A percentile compares a stretch with the other conserved stretches of the same genome.
Evolutionary conservation across 2,888 invertebrate genomes (phyloP).

Genomic region (Auanema sp.): DNA sequence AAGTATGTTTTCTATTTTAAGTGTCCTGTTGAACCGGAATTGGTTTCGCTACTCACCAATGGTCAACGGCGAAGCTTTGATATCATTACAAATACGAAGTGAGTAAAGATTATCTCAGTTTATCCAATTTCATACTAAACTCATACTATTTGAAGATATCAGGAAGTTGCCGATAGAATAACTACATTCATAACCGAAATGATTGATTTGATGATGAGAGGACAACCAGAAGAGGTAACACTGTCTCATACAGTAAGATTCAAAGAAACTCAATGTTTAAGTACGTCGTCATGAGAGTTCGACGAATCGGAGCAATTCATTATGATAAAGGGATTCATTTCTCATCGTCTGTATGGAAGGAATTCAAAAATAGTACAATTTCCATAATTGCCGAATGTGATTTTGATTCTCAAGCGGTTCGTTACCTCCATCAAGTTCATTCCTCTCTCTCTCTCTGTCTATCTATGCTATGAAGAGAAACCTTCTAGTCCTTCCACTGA

Average conservation of each 20-base stretch:
- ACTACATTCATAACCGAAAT: slow-evolving; percentile 50
- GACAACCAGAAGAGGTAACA: slow-evolving; percentile 45
- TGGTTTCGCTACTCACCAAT: slow-evolving; percentile 29
- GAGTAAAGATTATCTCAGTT: background rate
- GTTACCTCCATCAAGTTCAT: background rate
- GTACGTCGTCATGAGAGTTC: slow-evolving; percentile 48
- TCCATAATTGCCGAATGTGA: slow-evolving; percentile 35
- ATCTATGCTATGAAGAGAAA: too few relatives aligned
- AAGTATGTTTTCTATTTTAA: background rate
- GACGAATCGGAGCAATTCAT: slow-evolving; percentile 53
- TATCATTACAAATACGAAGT: slow-evolving; percentile 36
- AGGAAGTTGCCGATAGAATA: slow-evolving; percentile 52
- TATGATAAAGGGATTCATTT: slow-evolving; percentile 51
- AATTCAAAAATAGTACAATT: slow-evolving; percentile 51
- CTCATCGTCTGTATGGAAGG: slow-evolving; percentile 51
- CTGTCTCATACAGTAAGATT: too few relatives aligned
- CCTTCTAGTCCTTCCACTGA: too few relatives aligned
- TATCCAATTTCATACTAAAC: background rate
- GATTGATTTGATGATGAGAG: slow-evolving; percentile 43
- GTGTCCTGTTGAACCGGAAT: slow-evolving; percentile 27
- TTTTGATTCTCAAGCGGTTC: slow-evolving; percentile 21
- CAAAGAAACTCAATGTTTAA: slow-evolving; percentile 16
- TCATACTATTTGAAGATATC: slow-evolving; percentile 26
- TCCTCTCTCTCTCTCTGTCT: background rate
- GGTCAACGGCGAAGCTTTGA: slow-evolving; percentile 42